phyloP scores from a whole-genome alignment of 2,797 vertebrate genomes.

The Rhadinocentrus ornatus region DNA sequence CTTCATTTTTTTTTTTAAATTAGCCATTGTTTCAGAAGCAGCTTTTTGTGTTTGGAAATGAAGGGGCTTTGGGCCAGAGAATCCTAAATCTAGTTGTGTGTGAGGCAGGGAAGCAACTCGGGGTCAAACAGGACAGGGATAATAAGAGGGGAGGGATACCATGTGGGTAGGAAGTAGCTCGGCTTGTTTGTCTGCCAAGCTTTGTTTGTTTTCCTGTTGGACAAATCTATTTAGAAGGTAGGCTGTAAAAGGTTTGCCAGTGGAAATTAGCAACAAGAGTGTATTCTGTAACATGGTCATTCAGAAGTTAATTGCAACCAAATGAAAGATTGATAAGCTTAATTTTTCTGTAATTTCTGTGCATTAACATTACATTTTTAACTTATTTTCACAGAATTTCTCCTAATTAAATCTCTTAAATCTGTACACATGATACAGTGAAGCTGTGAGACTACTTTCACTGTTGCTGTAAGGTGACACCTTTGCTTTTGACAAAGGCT shows the following conservation, averaged over 20 bases:
- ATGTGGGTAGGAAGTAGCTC: conserved; percentile 74
- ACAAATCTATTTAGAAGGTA: conserved; percentile 70
- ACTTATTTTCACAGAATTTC: neutral
- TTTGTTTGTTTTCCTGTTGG: conserved; percentile 79
- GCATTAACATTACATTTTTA: neutral
- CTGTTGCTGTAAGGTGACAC: conserved; percentile 52
- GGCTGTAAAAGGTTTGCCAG: conserved; percentile 50
- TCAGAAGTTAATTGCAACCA: conserved; percentile 29
- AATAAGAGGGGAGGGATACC: conserved; percentile 67
- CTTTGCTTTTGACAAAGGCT: conserved; percentile 39
- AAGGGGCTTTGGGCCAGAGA: conserved; percentile 30
- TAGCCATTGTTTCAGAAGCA: conserved; percentile 30
- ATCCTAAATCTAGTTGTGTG: conserved; percentile 32
- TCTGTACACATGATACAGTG: conserved; percentile 1
- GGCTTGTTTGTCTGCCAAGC: conserved; percentile 71
- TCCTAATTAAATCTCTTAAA: conserved; percentile 10
- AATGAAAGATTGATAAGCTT: conserved; percentile 48
- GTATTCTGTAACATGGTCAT: conserved; percentile 43
- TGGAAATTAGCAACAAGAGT: conserved; percentile 57
- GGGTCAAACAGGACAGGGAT: conserved; percentile 74
- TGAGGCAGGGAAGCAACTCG: conserved; percentile 35
- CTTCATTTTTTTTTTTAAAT: conserved; percentile 40
- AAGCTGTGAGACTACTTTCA: conserved; percentile 9
- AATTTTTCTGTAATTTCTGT: conserved; percentile 1
- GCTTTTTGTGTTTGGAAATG: conserved; percentile 33